phyloP scores from a whole-genome alignment of 2,113 vertebrate genomes.

The Eolophus roseicapilla region DNA sequence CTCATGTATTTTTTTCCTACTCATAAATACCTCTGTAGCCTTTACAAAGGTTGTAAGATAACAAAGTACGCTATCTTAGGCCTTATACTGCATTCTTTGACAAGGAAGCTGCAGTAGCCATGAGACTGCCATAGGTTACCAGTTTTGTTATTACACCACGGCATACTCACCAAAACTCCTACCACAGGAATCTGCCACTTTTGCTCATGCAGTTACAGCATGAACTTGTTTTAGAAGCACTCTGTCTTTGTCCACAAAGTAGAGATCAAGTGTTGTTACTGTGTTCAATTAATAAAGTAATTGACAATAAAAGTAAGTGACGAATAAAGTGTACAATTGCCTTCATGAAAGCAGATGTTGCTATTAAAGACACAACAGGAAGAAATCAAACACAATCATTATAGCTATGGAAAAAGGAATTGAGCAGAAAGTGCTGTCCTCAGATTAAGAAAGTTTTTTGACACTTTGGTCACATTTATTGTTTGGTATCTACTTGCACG shows the following conservation, averaged over 20 bases:
- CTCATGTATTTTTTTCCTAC: neutral
- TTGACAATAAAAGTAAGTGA: too few species aligned
- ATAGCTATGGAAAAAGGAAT: neutral
- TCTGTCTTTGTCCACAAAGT: neutral
- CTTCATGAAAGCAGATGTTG: neutral
- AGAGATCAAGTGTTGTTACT: neutral
- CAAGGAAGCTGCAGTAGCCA: neutral
- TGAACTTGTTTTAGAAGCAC: neutral
- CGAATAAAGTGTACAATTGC: neutral
- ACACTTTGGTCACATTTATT: neutral
- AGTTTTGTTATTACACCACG: too few species aligned
- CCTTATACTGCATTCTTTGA: neutral
- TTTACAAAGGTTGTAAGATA: neutral
- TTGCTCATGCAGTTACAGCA: neutral
- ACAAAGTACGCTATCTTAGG: neutral
- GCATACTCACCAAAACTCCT: neutral
- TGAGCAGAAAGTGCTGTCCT: neutral
- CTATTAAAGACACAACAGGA: neutral
- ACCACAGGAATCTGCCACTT: neutral
- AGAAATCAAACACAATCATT: neutral
- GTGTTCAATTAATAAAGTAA: neutral
- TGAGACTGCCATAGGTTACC: neutral
- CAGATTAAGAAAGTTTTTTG: neutral
- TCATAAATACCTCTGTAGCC: neutral
- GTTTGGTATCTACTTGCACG: neutral